Conservation (phyloP, 2,113 vertebrate species). For the Seriola quinqueradiata region DNA sequence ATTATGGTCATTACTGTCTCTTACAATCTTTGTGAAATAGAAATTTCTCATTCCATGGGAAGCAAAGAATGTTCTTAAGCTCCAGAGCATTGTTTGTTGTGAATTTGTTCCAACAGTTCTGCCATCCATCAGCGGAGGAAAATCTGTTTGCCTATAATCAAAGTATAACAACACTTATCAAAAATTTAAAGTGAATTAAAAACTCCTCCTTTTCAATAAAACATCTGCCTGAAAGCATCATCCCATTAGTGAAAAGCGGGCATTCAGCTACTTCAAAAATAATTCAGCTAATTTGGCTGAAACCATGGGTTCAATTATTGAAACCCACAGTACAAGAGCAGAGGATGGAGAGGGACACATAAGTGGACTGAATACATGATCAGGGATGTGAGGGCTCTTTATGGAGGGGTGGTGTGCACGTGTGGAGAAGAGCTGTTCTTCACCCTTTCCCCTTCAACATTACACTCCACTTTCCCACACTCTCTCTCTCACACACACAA, state of each 20-base stretch:
- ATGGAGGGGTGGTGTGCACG: slow-evolving; percentile 14
- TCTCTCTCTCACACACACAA: slow-evolving; percentile 4
- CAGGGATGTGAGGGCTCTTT: slow-evolving; percentile 48
- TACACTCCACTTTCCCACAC: slow-evolving; percentile 32
- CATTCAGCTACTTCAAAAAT: slow-evolving; percentile 68
- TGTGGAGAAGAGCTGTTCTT: slow-evolving; percentile 51
- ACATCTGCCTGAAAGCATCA: slow-evolving; percentile 67
- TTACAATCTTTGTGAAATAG: slow-evolving; percentile 62
- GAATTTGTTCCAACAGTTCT: slow-evolving; percentile 60
- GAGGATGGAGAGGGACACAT: slow-evolving; percentile 38
- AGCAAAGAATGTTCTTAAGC: slow-evolving; percentile 49
- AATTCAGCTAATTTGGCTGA: slow-evolving; percentile 73
- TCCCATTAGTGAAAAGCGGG: slow-evolving; percentile 65
- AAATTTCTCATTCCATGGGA: slow-evolving; percentile 46
- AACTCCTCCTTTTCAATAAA: slow-evolving; percentile 76
- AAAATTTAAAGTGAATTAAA: slow-evolving; percentile 75
- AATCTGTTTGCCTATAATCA: slow-evolving; percentile 71
- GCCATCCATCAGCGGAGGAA: slow-evolving; percentile 47
- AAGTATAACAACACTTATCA: slow-evolving; percentile 72
- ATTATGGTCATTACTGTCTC: slow-evolving; percentile 76
- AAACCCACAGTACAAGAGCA: slow-evolving; percentile 25
- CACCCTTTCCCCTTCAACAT: slow-evolving; percentile 37
- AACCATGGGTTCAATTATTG: slow-evolving; percentile 70
- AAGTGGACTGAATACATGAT: slow-evolving; percentile 62
- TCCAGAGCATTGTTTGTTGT: slow-evolving; percentile 59